Evolutionary conservation across 2,797 vertebrate species (phyloP).

Genomic region (Podarcis lilfordi): DNA sequence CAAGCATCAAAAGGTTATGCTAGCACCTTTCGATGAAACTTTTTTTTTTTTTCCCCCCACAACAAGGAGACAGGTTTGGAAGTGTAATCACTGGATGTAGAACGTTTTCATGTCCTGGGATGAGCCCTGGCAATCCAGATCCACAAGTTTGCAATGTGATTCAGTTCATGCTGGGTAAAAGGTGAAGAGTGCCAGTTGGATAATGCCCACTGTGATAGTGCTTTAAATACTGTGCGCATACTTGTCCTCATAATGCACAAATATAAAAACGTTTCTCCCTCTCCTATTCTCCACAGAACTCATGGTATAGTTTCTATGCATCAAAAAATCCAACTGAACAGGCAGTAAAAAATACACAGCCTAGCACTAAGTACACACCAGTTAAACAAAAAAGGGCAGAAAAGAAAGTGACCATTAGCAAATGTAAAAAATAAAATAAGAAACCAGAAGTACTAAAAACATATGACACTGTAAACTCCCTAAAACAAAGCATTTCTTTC

Average conservation of each 20-base stretch:
- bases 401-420: background rate
- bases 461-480: background rate
- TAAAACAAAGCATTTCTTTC: background rate
- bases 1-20: background rate
- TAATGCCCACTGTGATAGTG: background rate
- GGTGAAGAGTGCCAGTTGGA: background rate
- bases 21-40: background rate
- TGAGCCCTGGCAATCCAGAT: background rate
- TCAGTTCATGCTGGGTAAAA: background rate
- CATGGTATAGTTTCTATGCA: background rate
- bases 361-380: background rate
- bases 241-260: background rate
- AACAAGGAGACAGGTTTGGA: background rate
- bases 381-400: background rate
- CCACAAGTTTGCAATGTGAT: background rate
- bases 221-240: background rate
- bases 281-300: background rate
- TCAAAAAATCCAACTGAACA: background rate
- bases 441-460: background rate
- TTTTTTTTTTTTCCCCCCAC: too few species aligned
- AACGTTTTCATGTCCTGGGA: background rate
- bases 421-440: too few species aligned
- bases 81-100: background rate
- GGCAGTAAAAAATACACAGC: background rate
- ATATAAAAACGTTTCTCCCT: background rate